Evolutionary conservation across 92 coral and sea anemone genomes (phyloP).

Genomic region (Bergia sp.): DNA sequence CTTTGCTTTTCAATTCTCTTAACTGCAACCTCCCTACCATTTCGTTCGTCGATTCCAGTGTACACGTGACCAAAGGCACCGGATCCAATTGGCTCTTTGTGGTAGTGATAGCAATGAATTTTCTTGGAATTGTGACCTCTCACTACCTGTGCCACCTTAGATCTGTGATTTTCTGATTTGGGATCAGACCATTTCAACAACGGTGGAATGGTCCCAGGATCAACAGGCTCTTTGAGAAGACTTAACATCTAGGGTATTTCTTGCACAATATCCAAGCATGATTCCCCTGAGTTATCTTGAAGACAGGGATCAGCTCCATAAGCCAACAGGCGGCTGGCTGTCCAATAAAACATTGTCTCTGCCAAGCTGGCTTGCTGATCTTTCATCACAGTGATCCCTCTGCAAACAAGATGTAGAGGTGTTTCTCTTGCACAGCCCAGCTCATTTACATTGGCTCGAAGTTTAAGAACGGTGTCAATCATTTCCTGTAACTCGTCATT

Average conservation of each 20-base stretch:
- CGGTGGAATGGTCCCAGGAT: not conserved
- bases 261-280: constrained; percentile 17
- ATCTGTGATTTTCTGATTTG: constrained; percentile 34
- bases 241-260: not conserved
- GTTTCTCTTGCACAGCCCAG: not conserved
- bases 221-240: constrained; percentile 29
- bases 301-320: constrained; percentile 19
- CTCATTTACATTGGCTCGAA: constrained; percentile 29
- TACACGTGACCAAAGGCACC: constrained; percentile 49
- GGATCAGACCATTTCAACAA: constrained; percentile 40
- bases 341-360: constrained; percentile 34
- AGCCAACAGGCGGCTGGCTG: constrained; percentile 32
- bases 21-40: constrained; percentile 48
- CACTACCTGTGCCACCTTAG: constrained; percentile 32
- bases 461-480: constrained; percentile 35
- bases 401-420: constrained; percentile 37
- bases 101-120: constrained; percentile 28
- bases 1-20: constrained; percentile 50
- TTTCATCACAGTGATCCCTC: not conserved
- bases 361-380: not conserved
- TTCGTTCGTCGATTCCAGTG: constrained; percentile 41
- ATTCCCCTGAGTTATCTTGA: constrained; percentile 5
- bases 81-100: constrained; percentile 35
- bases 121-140: constrained; percentile 33
- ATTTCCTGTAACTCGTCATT: constrained; percentile 33